These are phyloP conservation scores for Stigmatopora argus DNA, from an alignment of 2,113 vertebrate species.

Conservation along the genomic window DNA sequence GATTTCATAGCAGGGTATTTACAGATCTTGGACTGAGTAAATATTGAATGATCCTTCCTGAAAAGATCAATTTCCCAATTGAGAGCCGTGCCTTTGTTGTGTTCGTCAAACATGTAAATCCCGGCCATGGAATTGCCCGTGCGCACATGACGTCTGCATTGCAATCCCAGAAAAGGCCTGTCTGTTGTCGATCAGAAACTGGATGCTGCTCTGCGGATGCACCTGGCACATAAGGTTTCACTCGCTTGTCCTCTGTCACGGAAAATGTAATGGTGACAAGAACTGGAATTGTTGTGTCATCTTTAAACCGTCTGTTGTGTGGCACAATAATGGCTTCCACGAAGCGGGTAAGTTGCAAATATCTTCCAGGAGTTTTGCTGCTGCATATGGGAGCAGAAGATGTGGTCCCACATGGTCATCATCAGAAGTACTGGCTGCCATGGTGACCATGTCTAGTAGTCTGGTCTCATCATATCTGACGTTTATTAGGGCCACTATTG, in stretches of 20 bases:
- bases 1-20: no score
- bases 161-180: constrained; percentile 48
- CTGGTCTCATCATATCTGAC: constrained; percentile 50
- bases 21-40: neutral
- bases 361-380: constrained; percentile 41
- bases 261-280: constrained; percentile 52
- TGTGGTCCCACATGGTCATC: constrained; percentile 46
- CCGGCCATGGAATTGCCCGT: constrained; percentile 49
- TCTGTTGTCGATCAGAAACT: constrained; percentile 51
- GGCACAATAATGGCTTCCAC: constrained; percentile 15
- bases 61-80: constrained; percentile 48
- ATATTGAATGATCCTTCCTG: neutral
- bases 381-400: constrained; percentile 33
- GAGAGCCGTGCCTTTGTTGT: constrained; percentile 45
- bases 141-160: constrained; percentile 55
- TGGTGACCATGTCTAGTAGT: constrained; percentile 48
- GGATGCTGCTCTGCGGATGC: constrained; percentile 53
- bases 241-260: constrained; percentile 40
- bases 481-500: constrained; percentile 60
- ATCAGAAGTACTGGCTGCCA: constrained; percentile 56
- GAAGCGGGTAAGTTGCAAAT: constrained; percentile 34
- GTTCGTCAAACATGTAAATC: constrained; percentile 49
- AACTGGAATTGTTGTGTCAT: constrained; percentile 36
- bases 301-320: constrained; percentile 27
- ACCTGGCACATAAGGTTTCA: constrained; percentile 62